Evolutionary conservation across 2,888 invertebrate genomes (phyloP).

Genomic region (Aproaerema taeniolella): DNA sequence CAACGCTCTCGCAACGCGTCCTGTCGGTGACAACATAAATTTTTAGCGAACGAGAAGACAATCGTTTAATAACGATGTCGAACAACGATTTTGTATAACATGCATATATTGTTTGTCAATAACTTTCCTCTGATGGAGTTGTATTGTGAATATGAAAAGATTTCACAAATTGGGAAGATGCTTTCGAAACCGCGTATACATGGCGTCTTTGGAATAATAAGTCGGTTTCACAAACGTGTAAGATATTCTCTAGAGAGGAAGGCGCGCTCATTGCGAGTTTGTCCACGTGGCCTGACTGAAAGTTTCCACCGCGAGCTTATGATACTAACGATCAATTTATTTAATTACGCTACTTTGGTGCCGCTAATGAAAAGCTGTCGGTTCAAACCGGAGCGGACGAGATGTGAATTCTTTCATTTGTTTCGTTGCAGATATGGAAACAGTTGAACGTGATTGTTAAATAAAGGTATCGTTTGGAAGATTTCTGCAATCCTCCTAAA

Average conservation of each 20-base stretch:
- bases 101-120: constrained; percentile 20
- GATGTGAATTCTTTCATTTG: constrained; percentile 28
- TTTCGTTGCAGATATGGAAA: no score
- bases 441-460: no score
- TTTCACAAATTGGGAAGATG: no score
- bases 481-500: no score
- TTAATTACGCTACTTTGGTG: constrained; percentile 44
- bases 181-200: no score
- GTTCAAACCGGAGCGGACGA: constrained; percentile 28
- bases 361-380: constrained; percentile 37
- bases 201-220: no score
- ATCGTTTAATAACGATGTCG: constrained; percentile 38
- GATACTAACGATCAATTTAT: constrained; percentile 50
- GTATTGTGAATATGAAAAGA: no score
- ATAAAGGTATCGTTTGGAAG: no score
- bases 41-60: constrained; percentile 45
- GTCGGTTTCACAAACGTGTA: no score
- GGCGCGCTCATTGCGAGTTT: constrained; percentile 38
- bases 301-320: constrained; percentile 42
- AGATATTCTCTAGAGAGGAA: neutral
- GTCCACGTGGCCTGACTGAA: constrained; percentile 41
- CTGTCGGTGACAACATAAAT: constrained; percentile 55
- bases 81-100: constrained; percentile 23
- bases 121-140: no score
- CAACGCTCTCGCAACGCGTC: constrained; percentile 46